These are phyloP conservation scores for Gnathochromis pfefferi DNA, from an alignment of 2,113 vertebrate species.

Conservation along the genomic window DNA sequence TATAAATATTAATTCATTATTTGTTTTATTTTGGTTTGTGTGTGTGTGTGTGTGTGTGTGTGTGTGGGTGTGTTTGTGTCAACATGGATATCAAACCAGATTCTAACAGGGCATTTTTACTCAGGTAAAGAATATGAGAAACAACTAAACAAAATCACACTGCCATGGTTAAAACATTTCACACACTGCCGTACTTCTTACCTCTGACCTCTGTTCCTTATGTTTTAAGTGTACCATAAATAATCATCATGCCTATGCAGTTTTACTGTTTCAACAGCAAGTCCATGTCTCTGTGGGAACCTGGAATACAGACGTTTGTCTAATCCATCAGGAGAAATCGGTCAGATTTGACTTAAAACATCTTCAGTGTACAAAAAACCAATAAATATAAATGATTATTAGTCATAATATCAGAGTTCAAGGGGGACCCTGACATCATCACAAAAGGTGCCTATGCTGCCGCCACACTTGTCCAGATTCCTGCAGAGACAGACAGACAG, in stretches of 20 bases:
- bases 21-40: neutral
- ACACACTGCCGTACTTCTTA: neutral
- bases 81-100: neutral
- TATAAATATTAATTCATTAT: neutral
- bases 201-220: neutral
- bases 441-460: rapidly evolving
- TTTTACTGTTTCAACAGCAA: neutral
- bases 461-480: neutral
- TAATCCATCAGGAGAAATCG: neutral
- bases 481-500: rapidly evolving
- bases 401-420: neutral
- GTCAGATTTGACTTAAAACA: neutral
- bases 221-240: neutral
- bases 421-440: neutral
- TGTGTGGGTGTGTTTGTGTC: neutral
- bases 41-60: neutral
- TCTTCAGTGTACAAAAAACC: neutral
- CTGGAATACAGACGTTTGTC: neutral
- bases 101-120: neutral
- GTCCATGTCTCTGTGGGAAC: neutral
- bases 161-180: neutral
- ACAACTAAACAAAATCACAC: neutral
- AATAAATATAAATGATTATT: neutral
- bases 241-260: neutral
- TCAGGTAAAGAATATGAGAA: neutral